phyloP scores from a whole-genome alignment of 2,888 invertebrate species.

The Cyclophora albipunctata region DNA sequence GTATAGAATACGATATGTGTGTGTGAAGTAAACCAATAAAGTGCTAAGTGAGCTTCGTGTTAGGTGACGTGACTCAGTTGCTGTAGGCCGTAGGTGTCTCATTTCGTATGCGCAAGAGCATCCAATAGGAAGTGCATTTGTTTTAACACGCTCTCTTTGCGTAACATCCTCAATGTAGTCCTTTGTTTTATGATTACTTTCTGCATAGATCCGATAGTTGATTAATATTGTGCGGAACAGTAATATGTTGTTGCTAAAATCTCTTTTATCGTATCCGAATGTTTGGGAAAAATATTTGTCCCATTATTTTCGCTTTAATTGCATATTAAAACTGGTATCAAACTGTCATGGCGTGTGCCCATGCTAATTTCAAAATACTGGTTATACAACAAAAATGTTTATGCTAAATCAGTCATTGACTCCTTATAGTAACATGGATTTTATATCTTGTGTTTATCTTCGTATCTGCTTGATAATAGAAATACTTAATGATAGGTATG shows the following conservation, averaged over 20 bases:
- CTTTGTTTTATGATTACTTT: no score
- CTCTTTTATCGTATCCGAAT: no score
- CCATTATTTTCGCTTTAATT: neutral
- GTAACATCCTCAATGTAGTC: no score
- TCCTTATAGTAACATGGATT: neutral
- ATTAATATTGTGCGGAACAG: no score
- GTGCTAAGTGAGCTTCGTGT: neutral
- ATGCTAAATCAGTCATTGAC: neutral
- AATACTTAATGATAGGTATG: no score
- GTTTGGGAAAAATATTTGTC: no score
- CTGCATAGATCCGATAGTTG: no score
- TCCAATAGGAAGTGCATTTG: slow-evolving; percentile 59
- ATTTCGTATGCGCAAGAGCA: slow-evolving; percentile 54
- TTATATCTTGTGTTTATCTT: no score
- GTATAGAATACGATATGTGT: no score
- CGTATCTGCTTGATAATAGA: no score
- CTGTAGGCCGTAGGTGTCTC: slow-evolving; percentile 52
- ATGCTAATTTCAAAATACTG: neutral
- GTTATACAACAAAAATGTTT: neutral
- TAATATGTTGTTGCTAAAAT: no score
- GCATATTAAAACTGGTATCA: neutral
- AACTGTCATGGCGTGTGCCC: neutral
- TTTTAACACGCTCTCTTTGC: neutral
- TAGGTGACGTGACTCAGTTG: slow-evolving; percentile 45
- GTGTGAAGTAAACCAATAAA: no score